Evolutionary conservation across 2,888 invertebrate genomes (phyloP).

Genomic region (Polyommatus iphigenia): DNA sequence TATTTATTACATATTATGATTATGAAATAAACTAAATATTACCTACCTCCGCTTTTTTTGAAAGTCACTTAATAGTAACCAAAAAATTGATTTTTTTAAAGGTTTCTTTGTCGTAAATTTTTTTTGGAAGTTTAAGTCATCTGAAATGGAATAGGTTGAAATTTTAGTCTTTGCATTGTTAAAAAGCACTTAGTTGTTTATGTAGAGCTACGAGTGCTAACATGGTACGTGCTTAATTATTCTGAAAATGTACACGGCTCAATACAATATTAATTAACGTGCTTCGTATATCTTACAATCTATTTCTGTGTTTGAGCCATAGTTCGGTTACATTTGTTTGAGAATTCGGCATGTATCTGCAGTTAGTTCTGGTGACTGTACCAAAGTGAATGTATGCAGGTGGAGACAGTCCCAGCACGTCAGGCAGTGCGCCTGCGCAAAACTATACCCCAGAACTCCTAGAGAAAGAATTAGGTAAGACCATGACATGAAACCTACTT

Average conservation of each 20-base stretch:
- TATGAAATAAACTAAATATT: constrained; percentile 1
- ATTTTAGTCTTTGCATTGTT: not conserved
- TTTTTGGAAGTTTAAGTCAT: not conserved
- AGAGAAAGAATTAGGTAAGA: constrained; percentile 73
- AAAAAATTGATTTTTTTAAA: not conserved
- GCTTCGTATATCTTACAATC: not conserved
- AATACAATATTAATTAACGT: not conserved
- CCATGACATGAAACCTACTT: constrained; percentile 17
- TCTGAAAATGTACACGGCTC: not conserved
- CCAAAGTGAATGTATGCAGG: constrained; percentile 51
- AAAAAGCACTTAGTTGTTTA: not conserved
- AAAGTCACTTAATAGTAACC: not conserved
- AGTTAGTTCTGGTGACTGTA: constrained; percentile 4
- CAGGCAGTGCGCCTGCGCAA: constrained; percentile 52
- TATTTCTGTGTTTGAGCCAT: not conserved
- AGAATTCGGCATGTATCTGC: not conserved
- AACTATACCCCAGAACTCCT: constrained; percentile 56
- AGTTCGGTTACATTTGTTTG: not conserved
- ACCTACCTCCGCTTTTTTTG: not conserved
- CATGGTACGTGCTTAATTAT: not conserved
- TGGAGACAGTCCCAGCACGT: constrained; percentile 64
- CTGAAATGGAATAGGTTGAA: not conserved
- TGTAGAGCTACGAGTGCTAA: not conserved
- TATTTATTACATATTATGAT: no score
- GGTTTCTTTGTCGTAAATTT: not conserved